phyloP scores from a whole-genome alignment of 2,888 invertebrate species.

The Leptopilina drosophilae region DNA sequence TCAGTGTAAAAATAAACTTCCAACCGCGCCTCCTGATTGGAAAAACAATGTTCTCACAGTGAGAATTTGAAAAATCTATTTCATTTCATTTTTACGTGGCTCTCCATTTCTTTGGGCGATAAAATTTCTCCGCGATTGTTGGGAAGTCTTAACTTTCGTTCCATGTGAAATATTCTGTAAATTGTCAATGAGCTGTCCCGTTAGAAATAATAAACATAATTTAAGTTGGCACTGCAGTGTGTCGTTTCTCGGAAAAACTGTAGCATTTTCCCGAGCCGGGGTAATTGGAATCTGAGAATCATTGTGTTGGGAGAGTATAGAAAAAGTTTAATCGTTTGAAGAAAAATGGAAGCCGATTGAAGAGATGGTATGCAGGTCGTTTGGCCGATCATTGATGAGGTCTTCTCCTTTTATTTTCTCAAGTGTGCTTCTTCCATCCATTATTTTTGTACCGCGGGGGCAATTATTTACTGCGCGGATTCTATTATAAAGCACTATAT shows the following conservation, averaged over 20 bases:
- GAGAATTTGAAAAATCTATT: slow-evolving; percentile 8
- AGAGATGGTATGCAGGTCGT: slow-evolving; percentile 7
- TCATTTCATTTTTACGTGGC: background rate
- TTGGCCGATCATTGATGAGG: slow-evolving; percentile 1
- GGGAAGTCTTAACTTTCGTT: background rate
- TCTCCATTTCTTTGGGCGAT: background rate
- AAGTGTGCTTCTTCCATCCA: background rate
- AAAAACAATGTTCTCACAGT: background rate
- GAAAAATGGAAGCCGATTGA: background rate
- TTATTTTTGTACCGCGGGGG: background rate
- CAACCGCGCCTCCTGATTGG: no score
- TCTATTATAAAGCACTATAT: background rate
- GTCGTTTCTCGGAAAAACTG: background rate
- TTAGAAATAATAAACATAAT: slow-evolving; percentile 13
- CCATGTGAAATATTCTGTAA: slow-evolving; percentile 7
- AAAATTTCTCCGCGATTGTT: slow-evolving; percentile 13
- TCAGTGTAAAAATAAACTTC: no score
- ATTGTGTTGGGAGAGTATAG: background rate
- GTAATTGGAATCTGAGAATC: slow-evolving; percentile 1
- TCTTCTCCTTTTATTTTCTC: background rate
- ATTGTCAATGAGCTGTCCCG: slow-evolving; percentile 11
- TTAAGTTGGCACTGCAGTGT: background rate
- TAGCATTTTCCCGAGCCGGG: background rate
- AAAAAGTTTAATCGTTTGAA: slow-evolving; percentile 3
- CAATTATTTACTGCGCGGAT: background rate